A percentile compares a stretch with the other conserved stretches of the same genome.
phyloP scores from a whole-genome alignment of 2,888 invertebrate species.

The Pyrocoelia pectoralis region DNA sequence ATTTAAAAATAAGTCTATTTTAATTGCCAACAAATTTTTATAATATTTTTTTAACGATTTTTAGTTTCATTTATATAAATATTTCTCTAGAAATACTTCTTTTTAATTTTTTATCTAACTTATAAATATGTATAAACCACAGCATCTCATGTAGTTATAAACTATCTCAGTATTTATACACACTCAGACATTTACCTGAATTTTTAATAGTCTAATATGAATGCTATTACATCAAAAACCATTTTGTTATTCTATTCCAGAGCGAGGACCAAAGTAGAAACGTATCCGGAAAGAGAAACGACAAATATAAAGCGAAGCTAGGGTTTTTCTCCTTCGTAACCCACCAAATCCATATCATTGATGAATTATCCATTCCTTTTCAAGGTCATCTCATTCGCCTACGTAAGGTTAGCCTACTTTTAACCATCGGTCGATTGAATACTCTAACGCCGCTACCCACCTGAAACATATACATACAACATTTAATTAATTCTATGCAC shows the following conservation, averaged over 20 bases:
- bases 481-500: not conserved
- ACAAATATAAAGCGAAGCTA: slow-evolving; percentile 29
- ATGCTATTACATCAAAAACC: slow-evolving; percentile 28
- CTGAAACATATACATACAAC: slow-evolving; percentile 71
- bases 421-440: slow-evolving; percentile 88
- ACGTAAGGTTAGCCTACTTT: slow-evolving; percentile 60
- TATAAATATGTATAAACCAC: slow-evolving; percentile 33
- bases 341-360: not conserved
- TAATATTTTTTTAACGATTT: slow-evolving; percentile 12
- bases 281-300: slow-evolving; percentile 14
- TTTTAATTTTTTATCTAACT: slow-evolving; percentile 21
- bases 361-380: slow-evolving; percentile 15
- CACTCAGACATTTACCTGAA: slow-evolving; percentile 33
- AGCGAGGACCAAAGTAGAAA: slow-evolving; percentile 24
- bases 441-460: slow-evolving; percentile 93
- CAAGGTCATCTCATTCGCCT: slow-evolving; percentile 11
- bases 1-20: slow-evolving; percentile 36
- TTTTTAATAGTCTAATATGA: slow-evolving; percentile 24
- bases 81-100: slow-evolving; percentile 35
- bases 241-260: slow-evolving; percentile 16
- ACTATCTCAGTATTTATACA: slow-evolving; percentile 26
- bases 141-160: slow-evolving; percentile 26
- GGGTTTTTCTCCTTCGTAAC: slow-evolving; percentile 3
- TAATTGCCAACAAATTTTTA: slow-evolving; percentile 32
- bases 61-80: slow-evolving; percentile 24